Evolutionary conservation across 2,113 vertebrate genomes (phyloP), one percentile per base, ranked within the genome.

Genomic region (Tyrannus savana): DNA sequence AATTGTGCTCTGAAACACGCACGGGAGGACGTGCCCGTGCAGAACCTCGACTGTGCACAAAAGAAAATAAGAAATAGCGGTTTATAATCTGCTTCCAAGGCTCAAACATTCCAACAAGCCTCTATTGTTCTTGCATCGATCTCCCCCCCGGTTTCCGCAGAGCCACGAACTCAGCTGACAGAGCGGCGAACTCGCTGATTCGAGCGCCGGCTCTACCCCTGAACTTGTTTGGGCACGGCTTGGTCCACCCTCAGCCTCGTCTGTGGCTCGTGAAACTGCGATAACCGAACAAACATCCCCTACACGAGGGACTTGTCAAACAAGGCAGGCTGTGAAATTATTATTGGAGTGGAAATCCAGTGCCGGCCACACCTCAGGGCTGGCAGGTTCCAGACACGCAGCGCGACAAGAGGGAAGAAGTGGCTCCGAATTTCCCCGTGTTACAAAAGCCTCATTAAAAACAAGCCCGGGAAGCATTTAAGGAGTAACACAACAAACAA

Each of bases 201-300:
- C 49, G 75, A 42, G 35, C 44, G 19, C 50, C 69, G 49, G 52
- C 85, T 95, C 60, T 93, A 73, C 89, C 81, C 81, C 41, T 52
- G 66, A n/a, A 76, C 77, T 81, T 96, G 87, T 73, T 87, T 33
- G 69, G 93, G 83, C 82, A 59, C 33, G 69, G 60, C 73, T 74
- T 46, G 82, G 52, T 73, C 96, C 89, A 77, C 37, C 1, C 77
- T 78, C 19, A 89, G 77, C 31, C 80, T 90, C 89, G 78, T 91
- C 85, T 92, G 90, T n/a, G 95, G 80, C 53, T 95, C 72, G 89
- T 96, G 87, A 90, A 98, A 93, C 82, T 87, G 82, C 82, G 50
- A 42, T 37, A 87, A 37, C 56, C 1, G 83, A 85, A 52, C 79
- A 88, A 52, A 86, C 46, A 25, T 8, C 56, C 73, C 1, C 2